Base-by-base conservation (phyloP, 2,888 invertebrate species). In the Heliconius ismenius region DNA sequence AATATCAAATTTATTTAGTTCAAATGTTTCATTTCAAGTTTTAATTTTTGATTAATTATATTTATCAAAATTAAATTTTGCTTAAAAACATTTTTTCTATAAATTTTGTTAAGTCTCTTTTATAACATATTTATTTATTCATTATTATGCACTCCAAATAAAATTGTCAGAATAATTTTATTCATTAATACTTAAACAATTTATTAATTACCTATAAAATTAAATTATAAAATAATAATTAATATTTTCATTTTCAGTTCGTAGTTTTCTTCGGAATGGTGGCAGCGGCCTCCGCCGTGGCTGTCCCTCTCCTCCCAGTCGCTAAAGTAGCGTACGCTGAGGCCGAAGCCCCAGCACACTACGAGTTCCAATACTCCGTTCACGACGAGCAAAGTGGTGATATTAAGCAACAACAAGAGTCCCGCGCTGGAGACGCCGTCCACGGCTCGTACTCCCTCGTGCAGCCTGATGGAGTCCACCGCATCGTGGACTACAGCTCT, bases 391-490 rank as follows among this genome's bases (percentile, higher is more conserved):
- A 91, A 83, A 91, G 85, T 83, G 93, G 94, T 3, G 94, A 94
- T 84, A 85, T 92, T 81, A 94, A 94, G 84, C 87, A 92, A 81
- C 94, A 94, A 86, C 88, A 92, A 82, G 94, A 94, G 81, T 83
- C 87, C 72, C 93, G 94, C 81, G 83, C 85, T 79, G 93, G 93
- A 6, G 92, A 94, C 83, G 86, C 83, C 78, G 92, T 94, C 67
- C 92, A 92, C 70, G 94, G 94, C 79, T 91, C 89, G 43, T 94
- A 94, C 89, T 92, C 94, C 7, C 89, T 94, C n/a, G 86, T 94
- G 62, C 94, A 94, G 79, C 93, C 93, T 79, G 94, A 94, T 72
- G 94, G 94, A 1, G 88, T 90, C 63, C 88, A 86, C 82, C 91
- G 94, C 80, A 89, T 93, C 79, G 94, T 94, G 10, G 92, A 93